A percentile compares a stretch with the other conserved stretches of the same genome.
Conservation (phyloP, 2,888 invertebrate species). For the Euphydryas editha region DNA sequence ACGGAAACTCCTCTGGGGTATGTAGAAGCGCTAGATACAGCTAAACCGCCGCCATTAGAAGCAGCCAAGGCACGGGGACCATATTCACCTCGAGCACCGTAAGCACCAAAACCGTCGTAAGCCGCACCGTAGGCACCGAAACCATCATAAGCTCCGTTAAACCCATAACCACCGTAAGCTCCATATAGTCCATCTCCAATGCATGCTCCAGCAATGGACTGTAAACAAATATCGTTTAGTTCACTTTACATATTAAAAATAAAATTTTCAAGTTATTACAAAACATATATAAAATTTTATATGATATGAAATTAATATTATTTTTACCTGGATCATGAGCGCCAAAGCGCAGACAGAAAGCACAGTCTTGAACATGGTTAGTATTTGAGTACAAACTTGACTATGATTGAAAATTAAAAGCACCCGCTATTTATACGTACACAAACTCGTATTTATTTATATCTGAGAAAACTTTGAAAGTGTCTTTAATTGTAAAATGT, state of each 20-base stretch:
- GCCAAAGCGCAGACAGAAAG: not conserved
- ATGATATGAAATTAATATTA: not conserved
- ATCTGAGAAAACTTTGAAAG: not conserved
- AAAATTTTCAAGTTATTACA: not conserved
- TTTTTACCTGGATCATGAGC: not conserved
- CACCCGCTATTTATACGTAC: slow-evolving; percentile 29
- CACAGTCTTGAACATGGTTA: not conserved
- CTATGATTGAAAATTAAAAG: not conserved
- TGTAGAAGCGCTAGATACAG: slow-evolving; percentile 50
- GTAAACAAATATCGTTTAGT: not conserved
- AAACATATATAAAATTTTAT: not conserved
- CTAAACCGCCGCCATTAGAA: slow-evolving; percentile 39
- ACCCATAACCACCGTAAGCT: not conserved
- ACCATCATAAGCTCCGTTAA: too few relatives aligned
- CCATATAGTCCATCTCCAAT: not conserved
- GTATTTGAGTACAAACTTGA: not conserved
- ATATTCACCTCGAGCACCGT: not conserved
- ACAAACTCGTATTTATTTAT: too few relatives aligned
- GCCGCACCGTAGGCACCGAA: not conserved
- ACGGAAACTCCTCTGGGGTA: slow-evolving; percentile 51
- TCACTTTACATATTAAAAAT: not conserved
- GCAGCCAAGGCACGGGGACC: not conserved
- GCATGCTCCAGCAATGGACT: not conserved
- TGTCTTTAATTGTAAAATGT: not conserved
- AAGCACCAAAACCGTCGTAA: not conserved